Conservation (phyloP, 2,113 vertebrate species). For the Peromyscus maniculatus region DNA sequence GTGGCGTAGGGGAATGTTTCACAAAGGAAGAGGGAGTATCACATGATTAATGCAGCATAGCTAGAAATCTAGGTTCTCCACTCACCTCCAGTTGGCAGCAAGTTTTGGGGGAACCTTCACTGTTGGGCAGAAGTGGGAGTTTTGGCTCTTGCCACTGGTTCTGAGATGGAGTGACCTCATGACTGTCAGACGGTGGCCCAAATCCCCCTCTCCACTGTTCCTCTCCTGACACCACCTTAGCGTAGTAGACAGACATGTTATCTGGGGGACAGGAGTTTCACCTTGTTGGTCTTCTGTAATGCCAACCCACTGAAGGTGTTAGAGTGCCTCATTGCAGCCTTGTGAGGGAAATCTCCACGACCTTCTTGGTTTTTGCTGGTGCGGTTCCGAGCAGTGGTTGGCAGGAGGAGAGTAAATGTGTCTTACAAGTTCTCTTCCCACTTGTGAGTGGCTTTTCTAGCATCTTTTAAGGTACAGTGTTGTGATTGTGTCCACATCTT, state of each 20-base stretch:
- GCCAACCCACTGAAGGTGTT: neutral
- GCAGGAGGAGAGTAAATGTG: neutral
- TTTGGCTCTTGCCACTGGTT: neutral
- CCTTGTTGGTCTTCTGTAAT: neutral
- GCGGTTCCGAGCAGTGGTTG: neutral
- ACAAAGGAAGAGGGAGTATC: too few species aligned
- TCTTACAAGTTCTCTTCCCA: neutral
- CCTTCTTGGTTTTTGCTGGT: neutral
- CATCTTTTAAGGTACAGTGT: neutral
- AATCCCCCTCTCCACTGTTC: neutral
- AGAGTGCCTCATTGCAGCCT: neutral
- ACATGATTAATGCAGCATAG: neutral
- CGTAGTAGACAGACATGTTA: rapidly evolving
- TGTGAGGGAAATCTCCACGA: neutral
- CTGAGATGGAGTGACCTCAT: neutral
- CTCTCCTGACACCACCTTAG: neutral
- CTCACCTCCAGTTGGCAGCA: neutral
- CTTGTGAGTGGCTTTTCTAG: neutral
- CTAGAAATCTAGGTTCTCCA: neutral
- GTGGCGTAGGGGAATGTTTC: neutral
- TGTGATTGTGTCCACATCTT: neutral
- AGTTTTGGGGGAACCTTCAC: neutral
- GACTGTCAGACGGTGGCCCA: neutral
- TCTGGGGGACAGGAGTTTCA: neutral
- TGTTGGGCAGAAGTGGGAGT: neutral